These are phyloP conservation scores for Hirtodrosophila cameraria DNA, from an alignment of 2,888 invertebrate genomes.

Conservation along the genomic window DNA sequence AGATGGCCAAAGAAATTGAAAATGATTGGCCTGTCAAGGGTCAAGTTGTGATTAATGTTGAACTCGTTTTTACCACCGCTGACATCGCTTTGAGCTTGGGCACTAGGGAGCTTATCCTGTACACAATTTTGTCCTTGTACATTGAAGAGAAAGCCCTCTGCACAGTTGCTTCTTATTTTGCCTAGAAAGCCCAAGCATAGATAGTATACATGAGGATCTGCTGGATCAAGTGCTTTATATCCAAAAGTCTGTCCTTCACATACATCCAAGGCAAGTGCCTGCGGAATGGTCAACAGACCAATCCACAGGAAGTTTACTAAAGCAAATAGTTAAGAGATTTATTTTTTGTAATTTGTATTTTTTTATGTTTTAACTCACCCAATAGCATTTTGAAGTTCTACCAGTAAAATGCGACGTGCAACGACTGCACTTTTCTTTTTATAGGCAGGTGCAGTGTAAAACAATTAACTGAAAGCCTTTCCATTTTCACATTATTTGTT, in stretches of 20 bases:
- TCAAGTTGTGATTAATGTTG: slow-evolving; percentile 51
- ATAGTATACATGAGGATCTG: slow-evolving; percentile 51
- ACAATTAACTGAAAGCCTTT: slow-evolving; percentile 47
- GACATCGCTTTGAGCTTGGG: background rate
- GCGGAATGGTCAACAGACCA: slow-evolving; percentile 52
- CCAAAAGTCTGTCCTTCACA: slow-evolving; percentile 60
- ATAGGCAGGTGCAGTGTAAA: slow-evolving; percentile 32
- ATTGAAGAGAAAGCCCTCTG: slow-evolving; percentile 51
- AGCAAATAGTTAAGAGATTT: background rate
- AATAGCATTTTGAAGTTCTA: slow-evolving; percentile 51
- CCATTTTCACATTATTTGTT: slow-evolving; percentile 1
- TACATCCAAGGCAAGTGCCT: slow-evolving; percentile 49
- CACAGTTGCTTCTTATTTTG: slow-evolving; percentile 37
- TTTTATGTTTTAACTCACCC: slow-evolving; percentile 52
- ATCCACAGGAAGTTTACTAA: slow-evolving; percentile 59
- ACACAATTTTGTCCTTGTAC: slow-evolving; percentile 38
- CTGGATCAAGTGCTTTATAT: slow-evolving; percentile 48
- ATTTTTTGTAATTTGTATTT: background rate
- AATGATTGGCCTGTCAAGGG: slow-evolving; percentile 50
- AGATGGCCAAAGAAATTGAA: slow-evolving; percentile 49
- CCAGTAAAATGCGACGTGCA: slow-evolving; percentile 35
- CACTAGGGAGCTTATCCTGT: background rate
- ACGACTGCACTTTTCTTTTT: slow-evolving; percentile 32
- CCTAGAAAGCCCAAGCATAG: slow-evolving; percentile 61
- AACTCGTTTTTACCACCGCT: slow-evolving; percentile 9